Evolutionary conservation across 2,888 invertebrate species (phyloP), one percentile per base, ranked within the genome.

Genomic region (Epistrophella euchroma): DNA sequence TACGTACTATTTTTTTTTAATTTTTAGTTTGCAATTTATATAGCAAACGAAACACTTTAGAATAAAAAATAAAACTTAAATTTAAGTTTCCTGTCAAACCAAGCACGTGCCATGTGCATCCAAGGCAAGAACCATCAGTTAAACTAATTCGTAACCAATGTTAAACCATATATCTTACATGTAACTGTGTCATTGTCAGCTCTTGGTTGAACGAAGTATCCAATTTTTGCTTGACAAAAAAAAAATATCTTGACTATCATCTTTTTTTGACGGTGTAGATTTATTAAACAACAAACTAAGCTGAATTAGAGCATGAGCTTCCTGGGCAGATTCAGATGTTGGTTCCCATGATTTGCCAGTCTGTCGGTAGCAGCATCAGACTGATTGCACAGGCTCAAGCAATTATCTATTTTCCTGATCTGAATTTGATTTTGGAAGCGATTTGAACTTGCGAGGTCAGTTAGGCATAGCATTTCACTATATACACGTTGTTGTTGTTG

Each of bases 391-490:
- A 47, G 72, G 40, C 74, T 52, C n/a, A 58, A 55, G 55, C 74
- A 86, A 78, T 86, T 82, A 86, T 82, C 86, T 77, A 35, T 19
- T 64, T 74, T 50, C 64, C 70, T 58, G 86, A 86, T 86, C 86
- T 86, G 86, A 77, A 86, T 86, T 86, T 78, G 86, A 86, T 86
- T 86, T 86, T 78, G 82, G 82, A 86, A 86, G 86, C 81, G 86
- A 86, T 86, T 86, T 74, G 82, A 82, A 82, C 82, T 82, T 62
- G 77, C 62, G 77, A 74, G 82, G 86, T 86, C 86, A 86, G 56
- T 32, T 60, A 28, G n/a, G 25, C 0, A 37, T 22, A 50, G 73
- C 43, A 28, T 76, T 72, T 76, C 74, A 74, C 19, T 40, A 13
- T 47, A 13, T 37, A 37, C 35, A 37, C n/a, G 10, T 37, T 60